These are phyloP conservation scores for Seriola quinqueradiata DNA, from an alignment of 2,113 vertebrate genomes.

Conservation along the genomic window DNA sequence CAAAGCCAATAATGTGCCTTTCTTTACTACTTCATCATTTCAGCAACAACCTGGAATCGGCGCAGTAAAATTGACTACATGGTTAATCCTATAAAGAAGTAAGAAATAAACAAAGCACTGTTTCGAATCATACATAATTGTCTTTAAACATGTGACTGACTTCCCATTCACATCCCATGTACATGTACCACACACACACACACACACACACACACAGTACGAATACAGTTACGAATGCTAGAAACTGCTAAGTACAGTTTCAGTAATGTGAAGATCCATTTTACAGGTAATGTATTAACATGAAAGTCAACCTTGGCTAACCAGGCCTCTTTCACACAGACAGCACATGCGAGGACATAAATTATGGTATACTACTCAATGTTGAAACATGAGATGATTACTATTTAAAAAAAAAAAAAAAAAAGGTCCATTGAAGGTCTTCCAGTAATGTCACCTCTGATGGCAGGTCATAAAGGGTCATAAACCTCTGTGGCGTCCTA, in stretches of 20 bases:
- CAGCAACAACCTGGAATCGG: neutral
- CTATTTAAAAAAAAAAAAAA: slow-evolving; percentile 22
- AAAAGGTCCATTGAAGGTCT: slow-evolving; percentile 44
- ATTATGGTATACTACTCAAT: slow-evolving; percentile 34
- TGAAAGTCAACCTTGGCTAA: slow-evolving; percentile 46
- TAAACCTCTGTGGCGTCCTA: slow-evolving; percentile 55
- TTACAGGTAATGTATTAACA: slow-evolving; percentile 52
- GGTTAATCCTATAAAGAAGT: neutral
- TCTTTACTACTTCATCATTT: neutral
- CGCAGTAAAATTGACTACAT: neutral
- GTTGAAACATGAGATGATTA: slow-evolving; percentile 53
- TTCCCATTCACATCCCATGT: neutral
- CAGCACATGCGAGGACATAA: slow-evolving; percentile 21
- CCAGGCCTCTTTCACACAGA: slow-evolving; percentile 4
- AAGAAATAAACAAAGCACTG: neutral
- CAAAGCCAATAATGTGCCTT: neutral
- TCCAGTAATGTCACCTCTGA: slow-evolving; percentile 57
- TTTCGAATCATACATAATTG: neutral
- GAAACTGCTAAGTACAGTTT: neutral
- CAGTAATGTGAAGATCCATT: neutral
- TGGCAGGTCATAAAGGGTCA: slow-evolving; percentile 60
- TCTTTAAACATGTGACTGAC: neutral
- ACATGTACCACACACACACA: neutral
- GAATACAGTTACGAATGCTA: neutral
- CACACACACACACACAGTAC: neutral